Conservation (phyloP, 2,797 vertebrate species). For the Channa striata region DNA sequence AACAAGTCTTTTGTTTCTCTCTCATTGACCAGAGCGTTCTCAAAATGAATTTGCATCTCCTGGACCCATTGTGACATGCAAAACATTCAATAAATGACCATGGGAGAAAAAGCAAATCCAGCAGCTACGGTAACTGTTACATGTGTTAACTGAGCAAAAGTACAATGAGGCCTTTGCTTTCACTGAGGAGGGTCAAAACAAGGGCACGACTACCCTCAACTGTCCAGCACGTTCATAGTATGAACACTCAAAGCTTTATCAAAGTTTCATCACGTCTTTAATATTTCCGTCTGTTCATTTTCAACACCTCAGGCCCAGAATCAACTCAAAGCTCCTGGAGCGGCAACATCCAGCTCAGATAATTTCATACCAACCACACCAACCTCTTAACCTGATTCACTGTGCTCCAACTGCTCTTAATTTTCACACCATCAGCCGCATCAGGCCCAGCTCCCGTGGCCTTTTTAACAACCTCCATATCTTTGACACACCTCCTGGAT, state of each 20-base stretch:
- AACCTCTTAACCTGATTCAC: not conserved
- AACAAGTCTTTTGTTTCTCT: not conserved
- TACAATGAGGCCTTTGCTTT: not conserved
- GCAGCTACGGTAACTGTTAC: not conserved
- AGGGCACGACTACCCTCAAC: too few relatives aligned
- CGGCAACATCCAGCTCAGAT: too few relatives aligned
- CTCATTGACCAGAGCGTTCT: slow-evolving; percentile 5
- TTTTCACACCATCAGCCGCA: slow-evolving; percentile 49
- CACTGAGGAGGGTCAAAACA: not conserved
- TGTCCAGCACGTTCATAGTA: not conserved
- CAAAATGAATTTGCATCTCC: slow-evolving; percentile 56
- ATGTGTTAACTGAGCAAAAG: not conserved
- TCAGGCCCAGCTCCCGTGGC: slow-evolving; percentile 52
- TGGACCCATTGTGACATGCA: slow-evolving; percentile 52
- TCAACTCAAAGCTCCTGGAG: not conserved
- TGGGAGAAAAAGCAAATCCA: slow-evolving; percentile 7
- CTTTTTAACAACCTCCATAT: slow-evolving; percentile 72
- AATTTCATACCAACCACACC: too few relatives aligned
- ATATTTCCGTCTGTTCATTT: not conserved
- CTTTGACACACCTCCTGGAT: slow-evolving; percentile 83
- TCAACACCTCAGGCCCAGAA: too few relatives aligned
- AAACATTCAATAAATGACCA: slow-evolving; percentile 38
- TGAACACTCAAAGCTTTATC: not conserved
- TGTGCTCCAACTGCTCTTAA: not conserved
- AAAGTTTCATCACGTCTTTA: not conserved